A percentile compares a stretch with the other conserved stretches of the same genome.
Conservation (phyloP, 2,113 vertebrate genomes). For the Petaurus breviceps region DNA sequence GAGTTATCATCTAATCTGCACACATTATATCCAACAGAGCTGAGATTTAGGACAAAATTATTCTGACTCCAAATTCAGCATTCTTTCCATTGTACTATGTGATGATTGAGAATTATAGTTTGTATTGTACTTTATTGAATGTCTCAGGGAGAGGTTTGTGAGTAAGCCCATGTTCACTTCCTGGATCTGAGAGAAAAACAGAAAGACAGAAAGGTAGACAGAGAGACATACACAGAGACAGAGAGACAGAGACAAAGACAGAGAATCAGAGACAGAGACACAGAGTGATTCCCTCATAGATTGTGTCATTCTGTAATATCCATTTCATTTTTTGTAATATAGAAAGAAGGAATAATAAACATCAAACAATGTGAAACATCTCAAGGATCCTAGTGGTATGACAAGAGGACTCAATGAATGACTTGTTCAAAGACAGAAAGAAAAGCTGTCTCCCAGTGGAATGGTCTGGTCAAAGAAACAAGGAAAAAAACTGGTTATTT, state of each 20-base stretch:
- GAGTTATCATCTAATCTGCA: too few species aligned
- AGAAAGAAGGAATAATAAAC: not conserved
- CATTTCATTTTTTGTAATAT: slow-evolving; percentile 42
- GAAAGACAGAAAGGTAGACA: not conserved
- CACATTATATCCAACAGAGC: too few species aligned
- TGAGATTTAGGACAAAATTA: too few species aligned
- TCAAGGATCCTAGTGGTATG: slow-evolving; percentile 16
- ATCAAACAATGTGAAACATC: slow-evolving; percentile 22
- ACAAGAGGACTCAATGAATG: not conserved
- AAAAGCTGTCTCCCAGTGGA: not conserved
- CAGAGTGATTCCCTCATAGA: not conserved
- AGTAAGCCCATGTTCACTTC: not conserved
- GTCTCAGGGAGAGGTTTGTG: not conserved
- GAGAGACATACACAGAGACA: not conserved
- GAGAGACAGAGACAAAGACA: not conserved
- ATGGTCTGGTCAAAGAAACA: not conserved
- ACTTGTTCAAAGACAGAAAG: slow-evolving; percentile 20
- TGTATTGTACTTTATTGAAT: not conserved
- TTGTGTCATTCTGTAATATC: slow-evolving; percentile 34
- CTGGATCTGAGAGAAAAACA: not conserved
- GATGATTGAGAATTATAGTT: not conserved
- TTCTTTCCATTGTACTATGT: not conserved
- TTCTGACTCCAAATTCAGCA: too few species aligned
- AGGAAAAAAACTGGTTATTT: not conserved
- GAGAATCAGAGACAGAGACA: not conserved